A percentile compares a stretch with the other conserved stretches of the same genome.
Evolutionary conservation across 2,113 vertebrate species (phyloP).

Genomic region (Pachyramphus minor): DNA sequence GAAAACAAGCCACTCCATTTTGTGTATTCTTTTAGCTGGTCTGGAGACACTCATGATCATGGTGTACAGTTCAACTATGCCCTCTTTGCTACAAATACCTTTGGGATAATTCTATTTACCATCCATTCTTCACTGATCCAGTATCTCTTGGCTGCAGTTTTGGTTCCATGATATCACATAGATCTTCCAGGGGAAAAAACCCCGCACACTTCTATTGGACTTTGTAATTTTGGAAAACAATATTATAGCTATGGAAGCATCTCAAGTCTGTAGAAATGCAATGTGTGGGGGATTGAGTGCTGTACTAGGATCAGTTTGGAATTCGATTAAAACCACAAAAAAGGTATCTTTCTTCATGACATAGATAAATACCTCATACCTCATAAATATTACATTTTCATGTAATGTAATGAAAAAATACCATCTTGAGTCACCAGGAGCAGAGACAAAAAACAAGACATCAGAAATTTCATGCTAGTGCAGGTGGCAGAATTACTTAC

Average conservation of each 20-base stretch:
- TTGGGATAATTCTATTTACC: neutral
- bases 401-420: no score
- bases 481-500: constrained; percentile 52
- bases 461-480: constrained; percentile 45
- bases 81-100: neutral
- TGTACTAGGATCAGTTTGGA: neutral
- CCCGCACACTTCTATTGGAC: neutral
- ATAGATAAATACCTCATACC: no score
- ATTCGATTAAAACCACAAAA: constrained; percentile 39
- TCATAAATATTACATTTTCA: no score
- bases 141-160: neutral
- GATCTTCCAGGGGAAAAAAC: neutral
- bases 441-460: constrained; percentile 48
- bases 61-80: neutral
- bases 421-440: constrained; percentile 28
- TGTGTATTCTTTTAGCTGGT: neutral
- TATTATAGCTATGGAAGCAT: neutral
- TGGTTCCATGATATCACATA: neutral
- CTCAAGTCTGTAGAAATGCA: neutral
- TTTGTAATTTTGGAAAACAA: neutral
- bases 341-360: neutral
- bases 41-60: neutral
- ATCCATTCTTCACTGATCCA: neutral
- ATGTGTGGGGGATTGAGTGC: neutral
- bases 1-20: neutral